phyloP scores from a whole-genome alignment of 2,113 vertebrate species.

The Rhombomys opimus region DNA sequence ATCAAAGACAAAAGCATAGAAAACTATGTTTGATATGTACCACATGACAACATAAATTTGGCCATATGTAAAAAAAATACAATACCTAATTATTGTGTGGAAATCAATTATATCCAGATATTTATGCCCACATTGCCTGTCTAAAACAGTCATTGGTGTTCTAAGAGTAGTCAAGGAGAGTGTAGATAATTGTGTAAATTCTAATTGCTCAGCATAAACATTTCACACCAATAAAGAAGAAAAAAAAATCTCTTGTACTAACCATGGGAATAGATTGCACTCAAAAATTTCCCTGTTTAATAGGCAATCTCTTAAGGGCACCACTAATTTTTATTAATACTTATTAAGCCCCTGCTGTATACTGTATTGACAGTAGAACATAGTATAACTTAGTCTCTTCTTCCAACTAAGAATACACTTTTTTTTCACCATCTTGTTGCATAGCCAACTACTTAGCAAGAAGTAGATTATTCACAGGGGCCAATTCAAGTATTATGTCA shows the following conservation, averaged over 20 bases:
- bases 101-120: background rate
- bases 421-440: background rate
- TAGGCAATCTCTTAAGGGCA: background rate
- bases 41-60: background rate
- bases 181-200: background rate
- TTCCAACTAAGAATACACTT: background rate
- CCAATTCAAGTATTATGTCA: background rate
- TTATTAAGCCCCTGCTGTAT: background rate
- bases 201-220: background rate
- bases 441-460: background rate
- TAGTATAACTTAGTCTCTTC: background rate
- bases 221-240: background rate
- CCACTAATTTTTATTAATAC: constrained; percentile 1
- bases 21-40: background rate
- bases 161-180: background rate
- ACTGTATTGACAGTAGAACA: background rate
- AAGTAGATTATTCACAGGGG: background rate
- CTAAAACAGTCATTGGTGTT: background rate
- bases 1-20: background rate
- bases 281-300: background rate
- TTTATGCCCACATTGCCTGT: background rate
- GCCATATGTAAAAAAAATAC: background rate
- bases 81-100: constrained; percentile 27
- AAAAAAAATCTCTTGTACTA: constrained; percentile 27
- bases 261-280: background rate